phyloP scores from a whole-genome alignment of 2,113 vertebrate genomes.

The Sylvicapra grimmia region DNA sequence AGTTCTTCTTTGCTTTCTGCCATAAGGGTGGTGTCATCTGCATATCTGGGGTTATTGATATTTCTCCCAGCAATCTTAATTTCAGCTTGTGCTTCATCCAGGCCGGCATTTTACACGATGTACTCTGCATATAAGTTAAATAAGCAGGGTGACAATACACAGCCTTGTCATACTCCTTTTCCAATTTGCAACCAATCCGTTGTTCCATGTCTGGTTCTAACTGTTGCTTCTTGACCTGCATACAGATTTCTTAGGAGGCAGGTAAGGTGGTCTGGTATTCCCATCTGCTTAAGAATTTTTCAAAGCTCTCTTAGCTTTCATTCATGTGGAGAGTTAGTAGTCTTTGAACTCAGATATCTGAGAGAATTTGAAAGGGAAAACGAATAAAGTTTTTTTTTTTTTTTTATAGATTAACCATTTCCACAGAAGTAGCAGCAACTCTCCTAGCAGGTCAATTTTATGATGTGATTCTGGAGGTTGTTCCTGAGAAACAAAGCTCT shows the following conservation, averaged over 20 bases:
- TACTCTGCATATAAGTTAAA: not conserved
- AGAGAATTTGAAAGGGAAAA: not conserved
- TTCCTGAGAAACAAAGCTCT: not conserved
- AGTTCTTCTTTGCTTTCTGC: not conserved
- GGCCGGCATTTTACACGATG: not conserved
- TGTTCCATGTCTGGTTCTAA: not conserved
- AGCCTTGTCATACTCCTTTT: not conserved
- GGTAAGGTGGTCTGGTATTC: not conserved
- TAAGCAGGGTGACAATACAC: not conserved
- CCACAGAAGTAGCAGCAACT: not conserved
- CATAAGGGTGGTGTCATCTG: not conserved
- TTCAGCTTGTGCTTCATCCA: not conserved
- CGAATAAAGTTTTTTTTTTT: not conserved
- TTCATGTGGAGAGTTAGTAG: not conserved
- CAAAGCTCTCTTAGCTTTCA: not conserved
- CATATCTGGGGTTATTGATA: not conserved
- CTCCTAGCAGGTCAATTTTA: not conserved
- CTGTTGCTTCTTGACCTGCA: not conserved
- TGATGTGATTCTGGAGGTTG: not conserved
- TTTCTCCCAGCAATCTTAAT: not conserved
- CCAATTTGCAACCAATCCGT: not conserved
- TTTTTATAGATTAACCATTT: not conserved
- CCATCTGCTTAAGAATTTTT: not conserved
- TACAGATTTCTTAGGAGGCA: not conserved
- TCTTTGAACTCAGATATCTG: not conserved